Evolutionary conservation across 1,140 invertebrate species (phyloP).

Genomic region (Brachionus plicatilis): DNA sequence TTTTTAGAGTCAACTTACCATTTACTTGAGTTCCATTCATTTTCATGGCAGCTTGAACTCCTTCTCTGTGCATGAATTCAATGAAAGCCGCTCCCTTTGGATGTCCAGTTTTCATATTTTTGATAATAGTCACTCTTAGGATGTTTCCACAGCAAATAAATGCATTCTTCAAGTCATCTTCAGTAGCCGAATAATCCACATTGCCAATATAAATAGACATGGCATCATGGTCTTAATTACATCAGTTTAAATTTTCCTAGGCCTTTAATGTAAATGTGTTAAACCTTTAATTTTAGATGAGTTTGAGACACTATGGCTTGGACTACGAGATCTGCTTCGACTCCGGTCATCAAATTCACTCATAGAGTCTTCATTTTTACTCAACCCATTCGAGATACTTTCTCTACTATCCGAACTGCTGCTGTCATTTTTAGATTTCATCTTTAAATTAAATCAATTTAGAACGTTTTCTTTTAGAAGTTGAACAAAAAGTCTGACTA

Average conservation of each 20-base stretch:
- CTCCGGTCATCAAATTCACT: neutral
- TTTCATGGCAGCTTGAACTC: conserved; percentile 91
- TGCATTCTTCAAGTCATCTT: conserved; percentile 94
- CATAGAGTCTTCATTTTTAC: conserved; percentile 7
- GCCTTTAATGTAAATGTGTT: neutral
- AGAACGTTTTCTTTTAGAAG: neutral
- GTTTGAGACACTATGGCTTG: neutral
- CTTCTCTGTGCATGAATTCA: conserved; percentile 95
- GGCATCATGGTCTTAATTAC: conserved; percentile 70
- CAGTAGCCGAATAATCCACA: conserved; percentile 97
- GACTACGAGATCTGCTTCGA: neutral
- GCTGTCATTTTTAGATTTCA: conserved; percentile 12
- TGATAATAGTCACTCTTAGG: conserved; percentile 93
- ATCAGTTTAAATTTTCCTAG: neutral
- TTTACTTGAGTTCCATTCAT: conserved; percentile 67
- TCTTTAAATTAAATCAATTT: neutral
- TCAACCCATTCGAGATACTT: neutral
- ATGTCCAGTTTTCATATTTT: conserved; percentile 95
- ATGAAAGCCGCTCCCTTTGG: conserved; percentile 99
- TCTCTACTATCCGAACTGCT: conserved; percentile 27
- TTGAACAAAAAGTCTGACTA: neutral
- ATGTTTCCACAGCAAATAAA: conserved; percentile 98
- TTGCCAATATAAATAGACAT: conserved; percentile 97
- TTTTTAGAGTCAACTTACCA: neutral
- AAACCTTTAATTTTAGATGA: conserved; percentile 67